These are phyloP conservation scores for Gerris buenoi DNA, from an alignment of 1,140 invertebrate species.

Conservation along the genomic window DNA sequence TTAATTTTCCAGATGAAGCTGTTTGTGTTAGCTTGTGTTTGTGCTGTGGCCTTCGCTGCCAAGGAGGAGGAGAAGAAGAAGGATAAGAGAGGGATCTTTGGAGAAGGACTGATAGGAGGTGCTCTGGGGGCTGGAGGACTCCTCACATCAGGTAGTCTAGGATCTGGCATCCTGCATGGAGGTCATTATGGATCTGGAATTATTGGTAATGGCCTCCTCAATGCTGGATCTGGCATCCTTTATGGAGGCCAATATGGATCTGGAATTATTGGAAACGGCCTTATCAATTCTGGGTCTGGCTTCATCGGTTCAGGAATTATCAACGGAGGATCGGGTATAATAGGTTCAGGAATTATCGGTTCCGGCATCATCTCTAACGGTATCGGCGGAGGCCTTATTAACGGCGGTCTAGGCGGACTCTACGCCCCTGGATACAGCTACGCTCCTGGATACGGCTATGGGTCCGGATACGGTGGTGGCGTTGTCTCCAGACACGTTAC, in stretches of 20 bases:
- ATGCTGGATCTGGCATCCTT: too few species aligned
- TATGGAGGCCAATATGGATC: too few species aligned
- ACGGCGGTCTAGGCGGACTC: background rate
- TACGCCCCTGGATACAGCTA: too few species aligned
- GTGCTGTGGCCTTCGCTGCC: background rate
- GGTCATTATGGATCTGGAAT: background rate
- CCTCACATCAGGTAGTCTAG: too few species aligned
- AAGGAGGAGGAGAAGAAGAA: background rate
- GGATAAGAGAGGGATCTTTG: background rate
- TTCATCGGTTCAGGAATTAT: background rate
- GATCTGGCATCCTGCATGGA: background rate
- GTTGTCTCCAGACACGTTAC: slow-evolving; percentile 28
- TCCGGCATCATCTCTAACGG: background rate
- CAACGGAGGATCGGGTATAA: background rate
- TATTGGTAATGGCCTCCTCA: background rate
- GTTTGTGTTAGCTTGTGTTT: too few species aligned
- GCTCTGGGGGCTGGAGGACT: background rate
- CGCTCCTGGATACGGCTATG: slow-evolving; percentile 13
- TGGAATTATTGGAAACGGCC: too few species aligned
- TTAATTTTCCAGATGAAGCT: too few species aligned
- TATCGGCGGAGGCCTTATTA: background rate
- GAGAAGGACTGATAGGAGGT: background rate
- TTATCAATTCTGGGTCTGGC: background rate
- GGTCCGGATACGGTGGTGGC: slow-evolving; percentile 26
- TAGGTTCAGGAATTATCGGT: background rate